Base-by-base conservation (phyloP, 2,888 invertebrate genomes). In the Argyresthia albistria region DNA sequence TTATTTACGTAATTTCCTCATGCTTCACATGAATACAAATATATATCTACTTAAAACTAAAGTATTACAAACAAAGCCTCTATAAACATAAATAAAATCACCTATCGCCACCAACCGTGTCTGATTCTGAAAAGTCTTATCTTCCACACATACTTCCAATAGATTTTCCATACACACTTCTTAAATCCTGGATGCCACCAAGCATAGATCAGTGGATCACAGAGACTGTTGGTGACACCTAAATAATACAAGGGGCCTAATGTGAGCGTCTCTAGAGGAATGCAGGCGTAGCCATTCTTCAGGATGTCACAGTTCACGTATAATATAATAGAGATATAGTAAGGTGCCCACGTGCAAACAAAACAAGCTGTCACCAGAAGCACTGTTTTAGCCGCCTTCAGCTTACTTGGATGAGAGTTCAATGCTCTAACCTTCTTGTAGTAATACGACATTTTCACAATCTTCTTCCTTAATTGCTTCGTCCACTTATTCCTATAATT, bases 111-210 rank as follows among this genome's bases (percentile, higher is more conserved):
- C 51, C 35, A 45, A 11, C 36, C 35, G 12, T 50, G 45, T 8
- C 16, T 49, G 9, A 43, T 7, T 42, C 52, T 43, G 16, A 54
- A 52, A 12, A 54, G 51, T 49, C 55, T 55, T 39, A 55, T 51
- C 15, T 67, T 67, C 16, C 63, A 61, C 25, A 70, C 56, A 58
- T 63, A 74, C 54, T 68, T 73, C 58, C 64, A 63, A 51, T 80
- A 73, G 49, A 86, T 73, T 59, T 73, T 80, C 50, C 68, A 73
- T 7, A 88, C 60, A 25, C 81, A 86, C 8, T 65, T 69, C 58
- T 90, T 79, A 58, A 90, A 91, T 1, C 90, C 90, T 46, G 89
- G 89, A 67, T 91, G 90, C 82, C 90, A 89, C 90, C 90, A 91
- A 0, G 90, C 90, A 61, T 90, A 91, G 55, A 91, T 90, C 10